A percentile compares a stretch with the other conserved stretches of the same genome.
These are phyloP conservation scores for Arbacia lixula DNA, from an alignment of 53 echinoderm and acorn worm genomes.

Conservation along the genomic window DNA sequence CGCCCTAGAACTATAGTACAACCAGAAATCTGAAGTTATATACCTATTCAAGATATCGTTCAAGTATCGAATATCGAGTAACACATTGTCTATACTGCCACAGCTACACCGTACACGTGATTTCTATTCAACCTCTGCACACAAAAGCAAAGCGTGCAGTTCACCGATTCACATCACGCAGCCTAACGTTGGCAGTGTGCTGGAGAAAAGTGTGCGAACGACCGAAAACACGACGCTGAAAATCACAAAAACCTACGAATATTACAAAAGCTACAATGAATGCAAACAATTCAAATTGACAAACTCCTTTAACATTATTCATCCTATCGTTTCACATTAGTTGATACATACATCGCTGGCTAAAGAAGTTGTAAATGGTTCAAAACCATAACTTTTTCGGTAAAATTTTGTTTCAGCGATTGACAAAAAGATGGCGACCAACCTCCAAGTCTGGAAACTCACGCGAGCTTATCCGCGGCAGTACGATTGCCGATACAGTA, in stretches of 20 bases:
- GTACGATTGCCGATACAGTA: too few relatives aligned
- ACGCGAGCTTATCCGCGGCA: neutral
- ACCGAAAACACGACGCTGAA: slow-evolving; percentile 52
- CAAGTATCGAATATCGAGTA: too few relatives aligned
- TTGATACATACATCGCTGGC: neutral
- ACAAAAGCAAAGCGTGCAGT: too few relatives aligned
- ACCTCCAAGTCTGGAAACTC: neutral
- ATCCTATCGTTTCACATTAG: neutral
- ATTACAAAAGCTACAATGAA: too few relatives aligned
- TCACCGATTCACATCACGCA: too few relatives aligned
- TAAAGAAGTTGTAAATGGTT: neutral
- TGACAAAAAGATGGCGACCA: slow-evolving; percentile 36
- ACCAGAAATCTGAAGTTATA: too few relatives aligned
- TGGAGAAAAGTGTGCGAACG: neutral
- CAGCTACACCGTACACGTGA: too few relatives aligned
- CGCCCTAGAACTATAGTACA: too few relatives aligned
- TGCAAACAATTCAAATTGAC: slow-evolving; percentile 9
- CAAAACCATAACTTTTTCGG: slow-evolving; percentile 27
- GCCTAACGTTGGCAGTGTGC: too few relatives aligned
- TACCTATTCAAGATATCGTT: too few relatives aligned
- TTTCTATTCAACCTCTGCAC: too few relatives aligned
- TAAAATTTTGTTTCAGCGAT: slow-evolving; percentile 19
- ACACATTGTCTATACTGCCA: too few relatives aligned
- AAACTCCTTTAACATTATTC: neutral
- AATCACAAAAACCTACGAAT: slow-evolving; percentile 17